phyloP scores from a whole-genome alignment of 1,140 invertebrate genomes.

The Orius laevigatus region DNA sequence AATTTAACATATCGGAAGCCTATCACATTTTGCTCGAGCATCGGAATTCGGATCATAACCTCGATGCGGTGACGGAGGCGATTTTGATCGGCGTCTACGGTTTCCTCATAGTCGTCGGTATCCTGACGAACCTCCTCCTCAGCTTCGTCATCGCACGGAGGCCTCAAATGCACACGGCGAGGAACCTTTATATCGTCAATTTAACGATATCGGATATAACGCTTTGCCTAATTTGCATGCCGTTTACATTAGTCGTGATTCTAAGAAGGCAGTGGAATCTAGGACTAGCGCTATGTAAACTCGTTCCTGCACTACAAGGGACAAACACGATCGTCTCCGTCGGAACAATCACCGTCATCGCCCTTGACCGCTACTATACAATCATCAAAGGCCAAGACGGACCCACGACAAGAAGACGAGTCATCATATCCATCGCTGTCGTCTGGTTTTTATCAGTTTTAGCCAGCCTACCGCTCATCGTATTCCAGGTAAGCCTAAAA shows the following conservation, averaged over 20 bases:
- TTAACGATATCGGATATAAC: slow-evolving; percentile 39
- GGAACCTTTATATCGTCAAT: slow-evolving; percentile 48
- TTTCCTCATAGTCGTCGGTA: slow-evolving; percentile 27
- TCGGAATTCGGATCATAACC: slow-evolving; percentile 14
- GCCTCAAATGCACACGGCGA: slow-evolving; percentile 33
- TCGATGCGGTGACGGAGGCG: slow-evolving; percentile 17
- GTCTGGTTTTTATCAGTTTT: slow-evolving; percentile 36
- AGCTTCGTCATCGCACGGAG: slow-evolving; percentile 27
- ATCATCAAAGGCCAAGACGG: slow-evolving; percentile 20
- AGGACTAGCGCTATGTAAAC: slow-evolving; percentile 34
- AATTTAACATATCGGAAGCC: slow-evolving; percentile 22
- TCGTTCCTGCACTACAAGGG: slow-evolving; percentile 35
- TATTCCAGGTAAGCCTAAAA: slow-evolving; percentile 29
- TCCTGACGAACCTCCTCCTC: slow-evolving; percentile 28
- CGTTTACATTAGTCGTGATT: slow-evolving; percentile 33
- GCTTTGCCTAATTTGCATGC: slow-evolving; percentile 38
- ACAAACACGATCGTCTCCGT: slow-evolving; percentile 43
- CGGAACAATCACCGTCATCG: slow-evolving; percentile 41
- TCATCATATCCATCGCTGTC: slow-evolving; percentile 29
- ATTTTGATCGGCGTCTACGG: slow-evolving; percentile 14
- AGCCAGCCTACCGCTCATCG: slow-evolving; percentile 32
- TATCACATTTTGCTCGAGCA: slow-evolving; percentile 20
- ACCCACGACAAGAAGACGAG: slow-evolving; percentile 21
- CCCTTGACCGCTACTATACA: slow-evolving; percentile 35
- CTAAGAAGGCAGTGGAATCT: slow-evolving; percentile 26